Percentiles rank a stretch among this genome's conserved stretches.
Conservation (phyloP, 2,797 vertebrate genomes). For the Benthosema pterotum region DNA sequence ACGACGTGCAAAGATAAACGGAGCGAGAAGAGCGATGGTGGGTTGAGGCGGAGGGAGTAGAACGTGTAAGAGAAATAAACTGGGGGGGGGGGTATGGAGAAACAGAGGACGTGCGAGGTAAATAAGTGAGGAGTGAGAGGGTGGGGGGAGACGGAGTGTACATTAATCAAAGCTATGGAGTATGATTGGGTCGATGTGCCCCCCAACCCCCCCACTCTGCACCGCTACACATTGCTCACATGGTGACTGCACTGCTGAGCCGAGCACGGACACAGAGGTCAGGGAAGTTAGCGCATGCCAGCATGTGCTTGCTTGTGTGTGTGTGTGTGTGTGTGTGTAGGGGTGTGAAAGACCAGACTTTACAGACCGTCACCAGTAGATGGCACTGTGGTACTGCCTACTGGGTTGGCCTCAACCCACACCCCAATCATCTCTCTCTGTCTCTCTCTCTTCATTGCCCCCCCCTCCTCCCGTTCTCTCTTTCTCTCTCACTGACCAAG, state of each 20-base stretch:
- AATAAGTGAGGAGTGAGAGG: slow-evolving; percentile 14
- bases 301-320: slow-evolving; percentile 2
- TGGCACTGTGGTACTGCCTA: slow-evolving; percentile 71
- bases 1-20: neutral
- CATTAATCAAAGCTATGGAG: slow-evolving; percentile 68
- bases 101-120: slow-evolving; percentile 37
- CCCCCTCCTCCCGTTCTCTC: slow-evolving; percentile 33
- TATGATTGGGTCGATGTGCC: slow-evolving; percentile 61
- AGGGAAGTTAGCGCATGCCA: slow-evolving; percentile 8
- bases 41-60: neutral
- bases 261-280: slow-evolving; percentile 48
- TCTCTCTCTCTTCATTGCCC: neutral
- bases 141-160: slow-evolving; percentile 3
- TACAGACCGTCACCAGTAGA: slow-evolving; percentile 45
- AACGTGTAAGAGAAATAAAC: slow-evolving; percentile 25
- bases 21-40: no score
- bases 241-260: slow-evolving; percentile 63
- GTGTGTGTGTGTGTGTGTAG: slow-evolving; percentile 10
- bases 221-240: slow-evolving; percentile 57
- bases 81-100: slow-evolving; percentile 25
- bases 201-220: slow-evolving; percentile 54
- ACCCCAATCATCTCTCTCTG: neutral
- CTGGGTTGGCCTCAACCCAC: slow-evolving; percentile 18
- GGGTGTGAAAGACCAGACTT: neutral
- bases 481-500: slow-evolving; percentile 63